phyloP scores from a whole-genome alignment of 1,140 invertebrate species.

The Sitodiplosis mosellana region DNA sequence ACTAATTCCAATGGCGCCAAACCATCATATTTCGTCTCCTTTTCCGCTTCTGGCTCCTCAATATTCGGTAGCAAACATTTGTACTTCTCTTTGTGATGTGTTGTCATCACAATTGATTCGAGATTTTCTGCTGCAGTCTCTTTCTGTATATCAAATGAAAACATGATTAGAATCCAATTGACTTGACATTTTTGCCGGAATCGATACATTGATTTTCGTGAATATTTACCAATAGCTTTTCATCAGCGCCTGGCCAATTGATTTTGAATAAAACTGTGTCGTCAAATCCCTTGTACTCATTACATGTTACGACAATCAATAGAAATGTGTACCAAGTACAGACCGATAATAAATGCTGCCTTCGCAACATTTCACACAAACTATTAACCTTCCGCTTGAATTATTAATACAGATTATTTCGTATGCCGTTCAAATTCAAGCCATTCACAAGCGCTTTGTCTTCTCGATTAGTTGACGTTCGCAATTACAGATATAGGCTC shows the following conservation, averaged over 20 bases:
- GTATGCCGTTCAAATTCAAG: too few species aligned
- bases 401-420: too few species aligned
- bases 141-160: neutral
- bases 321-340: neutral
- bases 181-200: conserved; percentile 2
- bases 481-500: too few species aligned
- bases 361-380: too few species aligned
- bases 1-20: conserved; percentile 54
- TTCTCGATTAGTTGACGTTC: too few species aligned
- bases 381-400: too few species aligned
- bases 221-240: conserved; percentile 6
- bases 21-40: conserved; percentile 41
- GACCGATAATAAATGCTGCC: neutral
- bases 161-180: conserved; percentile 15
- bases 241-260: conserved; percentile 49
- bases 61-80: conserved; percentile 55
- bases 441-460: too few species aligned
- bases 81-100: conserved; percentile 48
- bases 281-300: conserved; percentile 57
- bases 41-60: conserved; percentile 32
- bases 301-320: conserved; percentile 2
- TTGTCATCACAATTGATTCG: conserved; percentile 35
- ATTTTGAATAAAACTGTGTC: conserved; percentile 65
- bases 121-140: conserved; percentile 20
- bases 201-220: neutral